Evolutionary conservation across 2,797 vertebrate genomes (phyloP), one percentile per base, ranked within the genome.

Genomic region (Alosa sapidissima): DNA sequence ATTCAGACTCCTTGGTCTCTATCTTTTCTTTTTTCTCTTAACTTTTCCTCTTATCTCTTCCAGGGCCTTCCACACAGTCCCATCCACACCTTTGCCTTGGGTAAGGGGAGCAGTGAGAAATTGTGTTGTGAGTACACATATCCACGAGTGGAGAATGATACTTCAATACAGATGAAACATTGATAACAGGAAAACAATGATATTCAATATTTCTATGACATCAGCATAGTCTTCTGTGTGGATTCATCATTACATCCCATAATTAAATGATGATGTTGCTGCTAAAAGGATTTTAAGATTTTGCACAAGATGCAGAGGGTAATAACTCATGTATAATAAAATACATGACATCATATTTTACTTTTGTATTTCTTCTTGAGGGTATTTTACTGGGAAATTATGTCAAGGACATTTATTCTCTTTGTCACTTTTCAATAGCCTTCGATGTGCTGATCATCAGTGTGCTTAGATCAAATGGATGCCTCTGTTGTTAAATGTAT

Each of bases 1-100:
- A 92, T 89, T 88, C 90, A 88, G 85, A 86, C 81, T 85, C 47
- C 81, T 87, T 86, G 84, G 51, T 54, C 81, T 51, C 28, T 28
- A 28, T 28, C 49, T 51, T 51, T 1, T 51, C 49, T 10, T 51
- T 11, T 51, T 11, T 51, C 41, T 51, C 9, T 28, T 28, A 28
- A 9, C 49, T 51, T 51, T 11, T 51, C 7, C 11, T 51, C 49
- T 28, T 28, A 28, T 28, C 28, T 51, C 49, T 51, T 10, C 55
- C 52, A 54, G 9, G 52, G 52, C 52, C 21, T 58, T 58, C 16
- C 16, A 21, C 16, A 58, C 55, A 58, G 16, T 19, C 55, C 55
- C 55, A 51, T 11, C 49, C 49, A 10, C 49, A 51, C 8, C 49
- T 51, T 9, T 51, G 49, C 11, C 9, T 51, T 11, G 49, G 49